Base-by-base conservation (phyloP, 2,888 invertebrate genomes). In the Lampropteryx suffumata region DNA sequence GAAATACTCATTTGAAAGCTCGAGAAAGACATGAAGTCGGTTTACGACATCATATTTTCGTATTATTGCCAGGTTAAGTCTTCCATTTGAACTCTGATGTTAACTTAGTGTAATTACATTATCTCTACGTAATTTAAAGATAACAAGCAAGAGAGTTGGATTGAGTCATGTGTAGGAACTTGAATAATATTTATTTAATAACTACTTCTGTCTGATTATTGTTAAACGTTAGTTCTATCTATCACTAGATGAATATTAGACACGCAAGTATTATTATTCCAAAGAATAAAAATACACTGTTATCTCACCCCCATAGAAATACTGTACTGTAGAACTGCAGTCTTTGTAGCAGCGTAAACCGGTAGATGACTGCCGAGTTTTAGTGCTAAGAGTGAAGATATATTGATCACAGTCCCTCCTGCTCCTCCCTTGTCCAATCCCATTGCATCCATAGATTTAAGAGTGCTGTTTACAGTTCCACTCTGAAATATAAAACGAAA, bases 311-410 rank as follows among this genome's bases (percentile, higher is more conserved):
- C 88, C 60, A 87, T 74, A 52, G 77, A 71, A 50, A 82, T 76
- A 57, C 82, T 86, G 47, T 83, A 89, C 50, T 86, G 84, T 21
- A 89, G 62, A 11, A 89, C 83, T 11, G 89, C 89, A 0, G 79
- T 72, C 61, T 88, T 88, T 0, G 88, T 86, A 0, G 88, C 84
- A 0, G 79, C 71, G 54, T 87, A 89, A 0, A 87, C 82, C 2
- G 87, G 84, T 5, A 85, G 61, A 57, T 75, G 73, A 12, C 67
- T 70, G 36, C 71, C 71, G 11, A 72, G 63, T 44, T 62, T 68
- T 8, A 89, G 67, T 0, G 85, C 86, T 41, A 84, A 58, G 35
- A 84, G 61, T 1, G 88, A 84, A 8, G 89, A 85, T 37, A 88
- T 73, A 57, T 89, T 89, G 14, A 89, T 55, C 3, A 89, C 68